Base-by-base conservation (phyloP, 2,797 vertebrate species). In the Gadopsis marmoratus region DNA sequence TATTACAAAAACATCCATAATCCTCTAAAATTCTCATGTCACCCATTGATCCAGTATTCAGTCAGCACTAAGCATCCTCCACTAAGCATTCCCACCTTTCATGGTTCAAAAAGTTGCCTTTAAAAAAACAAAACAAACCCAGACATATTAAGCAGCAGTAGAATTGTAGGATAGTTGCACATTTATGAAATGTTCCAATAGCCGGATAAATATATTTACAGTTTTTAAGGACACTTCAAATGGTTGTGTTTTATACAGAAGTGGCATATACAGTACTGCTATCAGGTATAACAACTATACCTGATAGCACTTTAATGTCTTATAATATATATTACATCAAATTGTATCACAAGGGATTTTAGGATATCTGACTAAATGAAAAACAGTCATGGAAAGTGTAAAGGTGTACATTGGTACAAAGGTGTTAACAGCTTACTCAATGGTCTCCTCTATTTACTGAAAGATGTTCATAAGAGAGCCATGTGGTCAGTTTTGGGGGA, bases 191-290 rank as follows among this genome's bases (percentile, higher is more conserved):
- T 1, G 0, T 63, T 76, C 47, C 39, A 72, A 31, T 7, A 26
- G 21, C n/a, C 14, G 37, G 54, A 26, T 50, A 16, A 55, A 68
- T 59, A 55, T 75, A 76, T 76, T 66, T 68, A 84, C 58, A 76
- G 12, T 68, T 78, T 82, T 70, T 91, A 94, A 94, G 91, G 91
- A 82, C 91, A 93, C 93, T 94, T 94, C 7, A 75, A 80, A 59
- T 85, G 67, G 43, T 60, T 76, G 31, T 64, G 16, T 48, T 59
- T 72, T 47, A 7, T 50, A 67, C 56, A 59, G 50, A 16, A 76
- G 58, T 35, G 6, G 51, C 13, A 17, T 6, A 37, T 48, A 50
- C 39, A 63, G 35, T 17, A 4, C 68, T 51, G 45, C 66, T 61
- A 21, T 75, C 76, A 87, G 79, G 65, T 78, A 12, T 75, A 60